Evolutionary conservation across 2,113 vertebrate species (phyloP).

Genomic region (Toxostoma redivivum): DNA sequence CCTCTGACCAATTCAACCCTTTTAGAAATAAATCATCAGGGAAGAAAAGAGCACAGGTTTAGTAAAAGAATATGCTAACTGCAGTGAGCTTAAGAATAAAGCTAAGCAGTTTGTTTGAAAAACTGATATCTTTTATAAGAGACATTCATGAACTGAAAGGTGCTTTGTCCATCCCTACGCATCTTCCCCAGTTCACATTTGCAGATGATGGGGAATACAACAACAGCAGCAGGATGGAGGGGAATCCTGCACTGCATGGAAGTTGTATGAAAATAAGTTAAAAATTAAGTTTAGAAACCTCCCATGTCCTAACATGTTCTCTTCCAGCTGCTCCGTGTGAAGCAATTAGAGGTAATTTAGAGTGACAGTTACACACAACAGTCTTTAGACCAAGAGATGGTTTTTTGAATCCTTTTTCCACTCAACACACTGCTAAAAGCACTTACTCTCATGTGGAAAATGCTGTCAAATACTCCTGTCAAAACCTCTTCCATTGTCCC

Average conservation of each 20-base stretch:
- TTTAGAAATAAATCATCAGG: background rate
- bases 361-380: background rate
- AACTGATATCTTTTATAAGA: background rate
- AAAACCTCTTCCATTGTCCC: background rate
- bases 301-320: background rate
- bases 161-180: background rate
- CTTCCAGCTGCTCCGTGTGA: background rate
- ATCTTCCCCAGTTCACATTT: background rate
- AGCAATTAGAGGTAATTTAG: background rate
- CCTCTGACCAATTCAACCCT: background rate
- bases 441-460: background rate
- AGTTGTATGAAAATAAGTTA: background rate
- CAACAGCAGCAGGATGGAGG: background rate
- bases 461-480: background rate
- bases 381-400: background rate
- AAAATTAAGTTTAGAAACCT: background rate
- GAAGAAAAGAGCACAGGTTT: background rate
- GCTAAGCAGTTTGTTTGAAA: background rate
- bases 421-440: background rate
- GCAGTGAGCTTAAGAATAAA: background rate
- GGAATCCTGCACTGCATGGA: background rate
- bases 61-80: background rate
- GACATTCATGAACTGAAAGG: background rate
- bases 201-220: background rate
- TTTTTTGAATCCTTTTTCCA: background rate